phyloP scores from a whole-genome alignment of 64 coral and sea anemone species.

The Astreopora myriophthalma region DNA sequence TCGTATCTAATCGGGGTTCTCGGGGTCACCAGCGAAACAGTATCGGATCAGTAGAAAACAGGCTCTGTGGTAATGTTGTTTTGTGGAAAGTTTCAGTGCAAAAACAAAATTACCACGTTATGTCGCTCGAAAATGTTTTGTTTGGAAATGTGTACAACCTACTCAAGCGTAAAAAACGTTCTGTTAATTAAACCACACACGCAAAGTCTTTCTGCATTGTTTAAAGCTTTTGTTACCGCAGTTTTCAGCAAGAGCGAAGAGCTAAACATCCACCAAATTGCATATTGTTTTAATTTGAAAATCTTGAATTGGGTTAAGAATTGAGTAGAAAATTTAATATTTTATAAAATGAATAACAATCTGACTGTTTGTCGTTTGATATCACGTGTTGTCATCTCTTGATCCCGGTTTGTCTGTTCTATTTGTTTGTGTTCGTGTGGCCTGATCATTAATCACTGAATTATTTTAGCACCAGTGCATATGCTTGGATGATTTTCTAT shows the following conservation, averaged over 20 bases:
- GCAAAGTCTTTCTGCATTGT: not conserved
- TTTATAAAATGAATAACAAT: not conserved
- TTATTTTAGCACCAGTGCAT: not conserved
- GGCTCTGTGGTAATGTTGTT: too few species aligned
- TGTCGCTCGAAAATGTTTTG: not conserved
- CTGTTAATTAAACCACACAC: not conserved
- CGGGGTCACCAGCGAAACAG: too few species aligned
- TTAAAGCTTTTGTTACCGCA: not conserved
- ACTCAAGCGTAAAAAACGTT: not conserved
- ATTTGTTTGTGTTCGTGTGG: constrained; percentile 2
- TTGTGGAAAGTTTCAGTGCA: not conserved
- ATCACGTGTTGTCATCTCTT: not conserved
- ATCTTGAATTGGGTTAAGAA: not conserved
- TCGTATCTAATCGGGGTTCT: too few species aligned
- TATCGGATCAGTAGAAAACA: not conserved
- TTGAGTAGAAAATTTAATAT: not conserved
- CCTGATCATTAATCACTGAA: not conserved
- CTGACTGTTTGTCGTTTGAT: not conserved
- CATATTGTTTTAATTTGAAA: not conserved
- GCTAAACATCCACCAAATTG: not conserved
- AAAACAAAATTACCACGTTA: not conserved
- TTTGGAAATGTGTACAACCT: not conserved
- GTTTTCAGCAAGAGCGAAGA: not conserved
- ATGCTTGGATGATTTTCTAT: not conserved
- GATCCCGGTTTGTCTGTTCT: not conserved